phyloP scores from a whole-genome alignment of 2,888 invertebrate genomes.

The Neuroscelio doddi region DNA sequence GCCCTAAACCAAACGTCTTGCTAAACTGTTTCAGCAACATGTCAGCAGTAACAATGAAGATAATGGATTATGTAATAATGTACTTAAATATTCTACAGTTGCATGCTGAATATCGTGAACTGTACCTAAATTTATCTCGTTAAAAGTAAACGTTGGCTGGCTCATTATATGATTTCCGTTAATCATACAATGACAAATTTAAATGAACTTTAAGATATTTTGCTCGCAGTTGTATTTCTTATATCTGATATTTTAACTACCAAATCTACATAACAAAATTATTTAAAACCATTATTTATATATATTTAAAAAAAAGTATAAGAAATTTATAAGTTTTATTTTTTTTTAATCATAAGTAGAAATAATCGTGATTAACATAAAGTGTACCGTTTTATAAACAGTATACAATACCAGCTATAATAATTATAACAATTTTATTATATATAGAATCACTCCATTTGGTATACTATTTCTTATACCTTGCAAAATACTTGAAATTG shows the following conservation, averaged over 20 bases:
- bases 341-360: too few relatives aligned
- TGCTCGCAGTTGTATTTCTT: neutral
- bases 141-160: conserved; percentile 18
- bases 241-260: too few relatives aligned
- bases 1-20: conserved; percentile 82
- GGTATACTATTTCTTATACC: conserved; percentile 91
- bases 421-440: conserved; percentile 3
- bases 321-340: too few relatives aligned
- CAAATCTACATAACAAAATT: too few relatives aligned
- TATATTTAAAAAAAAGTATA: too few relatives aligned
- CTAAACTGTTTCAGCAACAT: conserved; percentile 87
- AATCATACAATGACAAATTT: conserved; percentile 1
- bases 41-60: conserved; percentile 94
- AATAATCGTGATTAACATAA: too few relatives aligned
- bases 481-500: conserved; percentile 91
- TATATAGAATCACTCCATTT: conserved; percentile 85
- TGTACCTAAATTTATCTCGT: conserved; percentile 16
- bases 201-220: neutral
- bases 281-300: too few relatives aligned
- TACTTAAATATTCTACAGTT: conserved; percentile 30
- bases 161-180: conserved; percentile 24
- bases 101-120: conserved; percentile 17
- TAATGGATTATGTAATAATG: conserved; percentile 73
- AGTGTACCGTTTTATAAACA: too few relatives aligned
- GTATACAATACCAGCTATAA: too few relatives aligned